Evolutionary conservation across 2,888 invertebrate species (phyloP).

Genomic region (Cheilosia impressa): DNA sequence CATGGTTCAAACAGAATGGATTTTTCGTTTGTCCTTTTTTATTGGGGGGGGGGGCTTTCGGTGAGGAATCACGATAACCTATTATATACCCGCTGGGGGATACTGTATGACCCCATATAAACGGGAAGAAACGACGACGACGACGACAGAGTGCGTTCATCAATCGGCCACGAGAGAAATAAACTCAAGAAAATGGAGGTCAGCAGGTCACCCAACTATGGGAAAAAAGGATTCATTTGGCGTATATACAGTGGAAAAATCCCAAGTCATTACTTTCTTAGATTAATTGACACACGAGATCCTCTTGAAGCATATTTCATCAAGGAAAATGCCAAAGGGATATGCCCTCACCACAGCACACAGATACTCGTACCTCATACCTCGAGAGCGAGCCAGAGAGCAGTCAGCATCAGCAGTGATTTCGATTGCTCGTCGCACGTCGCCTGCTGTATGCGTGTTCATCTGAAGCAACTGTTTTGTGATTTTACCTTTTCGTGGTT

Average conservation of each 20-base stretch:
- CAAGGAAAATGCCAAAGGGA: slow-evolving; percentile 2
- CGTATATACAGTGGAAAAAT: slow-evolving; percentile 18
- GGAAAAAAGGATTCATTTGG: slow-evolving; percentile 8
- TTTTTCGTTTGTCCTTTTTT: background rate
- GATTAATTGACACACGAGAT: slow-evolving; percentile 67
- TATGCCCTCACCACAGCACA: background rate
- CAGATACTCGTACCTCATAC: background rate
- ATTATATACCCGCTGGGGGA: background rate
- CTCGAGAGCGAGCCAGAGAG: slow-evolving; percentile 1
- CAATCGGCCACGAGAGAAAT: slow-evolving; percentile 7
- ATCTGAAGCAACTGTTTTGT: slow-evolving; percentile 49
- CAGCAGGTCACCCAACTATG: slow-evolving; percentile 28
- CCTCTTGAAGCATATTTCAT: slow-evolving; percentile 15
- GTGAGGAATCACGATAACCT: slow-evolving; percentile 1
- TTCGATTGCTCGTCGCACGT: background rate
- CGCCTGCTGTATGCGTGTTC: background rate
- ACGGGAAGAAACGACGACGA: background rate
- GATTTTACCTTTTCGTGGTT: slow-evolving; percentile 40
- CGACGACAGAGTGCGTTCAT: slow-evolving; percentile 13
- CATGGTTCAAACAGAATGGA: slow-evolving; percentile 21
- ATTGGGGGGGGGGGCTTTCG: background rate
- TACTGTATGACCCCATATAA: too few species aligned
- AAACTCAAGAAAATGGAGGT: slow-evolving; percentile 22
- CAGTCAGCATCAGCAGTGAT: background rate
- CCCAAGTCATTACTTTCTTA: slow-evolving; percentile 47